Percentiles rank a stretch among this genome's conserved stretches.
Evolutionary conservation across 53 echinoderm and acorn worm species (phyloP).

Genomic region (Antedon mediterranea): DNA sequence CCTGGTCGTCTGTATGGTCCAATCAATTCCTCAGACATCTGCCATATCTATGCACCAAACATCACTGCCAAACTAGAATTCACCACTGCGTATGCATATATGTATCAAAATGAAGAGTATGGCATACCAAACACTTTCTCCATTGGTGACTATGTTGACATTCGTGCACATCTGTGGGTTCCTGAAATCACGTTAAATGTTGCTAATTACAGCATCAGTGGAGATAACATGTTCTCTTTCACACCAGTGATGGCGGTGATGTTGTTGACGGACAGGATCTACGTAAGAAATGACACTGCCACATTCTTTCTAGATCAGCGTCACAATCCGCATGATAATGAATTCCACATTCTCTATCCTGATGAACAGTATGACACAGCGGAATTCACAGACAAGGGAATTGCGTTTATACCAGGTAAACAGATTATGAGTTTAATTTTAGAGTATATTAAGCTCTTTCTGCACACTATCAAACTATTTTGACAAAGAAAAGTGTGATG

Average conservation of each 20-base stretch:
- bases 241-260: slow-evolving; percentile 14
- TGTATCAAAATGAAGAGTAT: slow-evolving; percentile 6
- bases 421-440: background rate
- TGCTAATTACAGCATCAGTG: slow-evolving; percentile 23
- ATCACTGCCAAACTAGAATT: slow-evolving; percentile 31
- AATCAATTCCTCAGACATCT: slow-evolving; percentile 33
- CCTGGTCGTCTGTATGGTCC: slow-evolving; percentile 37
- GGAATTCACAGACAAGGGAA: slow-evolving; percentile 31
- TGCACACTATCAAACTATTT: too few relatives aligned
- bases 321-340: background rate
- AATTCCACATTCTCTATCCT: slow-evolving; percentile 22
- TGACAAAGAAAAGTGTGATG: too few relatives aligned
- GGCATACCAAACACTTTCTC: slow-evolving; percentile 42
- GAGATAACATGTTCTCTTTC: slow-evolving; percentile 28
- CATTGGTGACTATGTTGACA: slow-evolving; percentile 42
- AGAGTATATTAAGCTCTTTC: too few relatives aligned
- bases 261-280: slow-evolving; percentile 31
- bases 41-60: slow-evolving; percentile 41
- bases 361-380: slow-evolving; percentile 18
- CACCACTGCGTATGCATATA: slow-evolving; percentile 31
- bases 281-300: slow-evolving; percentile 40
- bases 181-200: slow-evolving; percentile 52
- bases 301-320: slow-evolving; percentile 34
- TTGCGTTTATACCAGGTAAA: slow-evolving; percentile 40
- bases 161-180: slow-evolving; percentile 38